Evolutionary conservation across 2,888 invertebrate genomes (phyloP).

Genomic region (Pseudococcus jackbeardsleyi): DNA sequence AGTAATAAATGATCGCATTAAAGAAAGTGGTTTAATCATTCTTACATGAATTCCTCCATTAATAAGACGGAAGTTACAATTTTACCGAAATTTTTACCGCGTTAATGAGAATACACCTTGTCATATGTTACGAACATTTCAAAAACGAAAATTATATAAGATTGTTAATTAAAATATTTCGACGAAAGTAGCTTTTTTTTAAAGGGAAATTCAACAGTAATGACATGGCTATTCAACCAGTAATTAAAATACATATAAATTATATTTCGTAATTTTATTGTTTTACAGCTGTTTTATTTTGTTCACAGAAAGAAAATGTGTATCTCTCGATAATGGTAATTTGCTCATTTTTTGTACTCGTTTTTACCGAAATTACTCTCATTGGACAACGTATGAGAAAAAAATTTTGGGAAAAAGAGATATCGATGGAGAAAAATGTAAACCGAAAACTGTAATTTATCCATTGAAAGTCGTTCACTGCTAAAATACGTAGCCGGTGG

Average conservation of each 20-base stretch:
- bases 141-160: background rate
- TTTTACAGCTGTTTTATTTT: conserved; percentile 11
- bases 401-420: no score
- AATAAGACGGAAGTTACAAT: background rate
- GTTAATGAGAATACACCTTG: background rate
- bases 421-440: no score
- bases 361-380: no score
- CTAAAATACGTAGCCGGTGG: no score
- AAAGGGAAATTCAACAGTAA: conserved; percentile 5
- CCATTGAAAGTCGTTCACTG: no score
- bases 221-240: conserved; percentile 10
- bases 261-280: background rate
- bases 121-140: background rate
- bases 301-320: background rate
- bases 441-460: no score
- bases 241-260: background rate
- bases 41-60: conserved; percentile 2
- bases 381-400: no score
- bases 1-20: background rate
- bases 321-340: background rate
- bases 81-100: conserved; percentile 2
- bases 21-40: conserved; percentile 16
- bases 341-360: no score
- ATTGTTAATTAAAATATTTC: conserved; percentile 17
- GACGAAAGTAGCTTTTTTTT: background rate